Evolutionary conservation across 2,113 vertebrate species (phyloP), one percentile per base, ranked within the genome.

Genomic region (Nibea albiflora): DNA sequence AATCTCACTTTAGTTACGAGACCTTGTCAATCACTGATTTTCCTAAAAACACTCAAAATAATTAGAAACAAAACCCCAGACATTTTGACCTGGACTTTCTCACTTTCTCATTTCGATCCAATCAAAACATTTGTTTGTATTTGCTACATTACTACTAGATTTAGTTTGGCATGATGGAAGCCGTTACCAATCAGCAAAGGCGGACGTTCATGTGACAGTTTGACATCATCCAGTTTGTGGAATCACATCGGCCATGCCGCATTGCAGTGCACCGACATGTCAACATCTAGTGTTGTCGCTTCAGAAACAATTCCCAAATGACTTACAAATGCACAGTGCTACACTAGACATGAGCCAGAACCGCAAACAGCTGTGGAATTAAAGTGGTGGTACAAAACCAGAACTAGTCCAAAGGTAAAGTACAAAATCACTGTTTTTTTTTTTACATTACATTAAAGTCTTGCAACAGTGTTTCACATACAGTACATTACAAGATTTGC

Each of bases 11-110:
- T 68, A 64, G 39, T 52, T 71, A 17, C 42, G 5, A 15, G 20
- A 74, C 9, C 28, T 3, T 71, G 80, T 84, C 76, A 84, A 54
- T 86, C 50, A 78, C 24, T 0, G 5, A 46, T 24, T 6, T 72
- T 44, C 76, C 35, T 71, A 28, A 62, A 70, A 71, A 61, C 66
- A 66, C 14, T 7, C 67, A 17, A 1, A n/a, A 46, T 16, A 9
- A 65, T 3, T 42, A 6, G 19, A 2, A 44, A 65, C 28, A 70
- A 17, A 61, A 28, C 42, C 31, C 1, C 7, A 16, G 26, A 42
- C 17, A 52, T 49, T 65, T 57, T 39, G 60, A 66, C 12, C 11
- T 39, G 15, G n/a, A 67, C 20, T 58, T 24, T 1, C n/a, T 39
- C 17, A 67, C 20, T 58, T 24, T 1, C n/a, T 39, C 17, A 42